phyloP scores from a whole-genome alignment of 1,140 invertebrate genomes.

The Trichogramma pretiosum region DNA sequence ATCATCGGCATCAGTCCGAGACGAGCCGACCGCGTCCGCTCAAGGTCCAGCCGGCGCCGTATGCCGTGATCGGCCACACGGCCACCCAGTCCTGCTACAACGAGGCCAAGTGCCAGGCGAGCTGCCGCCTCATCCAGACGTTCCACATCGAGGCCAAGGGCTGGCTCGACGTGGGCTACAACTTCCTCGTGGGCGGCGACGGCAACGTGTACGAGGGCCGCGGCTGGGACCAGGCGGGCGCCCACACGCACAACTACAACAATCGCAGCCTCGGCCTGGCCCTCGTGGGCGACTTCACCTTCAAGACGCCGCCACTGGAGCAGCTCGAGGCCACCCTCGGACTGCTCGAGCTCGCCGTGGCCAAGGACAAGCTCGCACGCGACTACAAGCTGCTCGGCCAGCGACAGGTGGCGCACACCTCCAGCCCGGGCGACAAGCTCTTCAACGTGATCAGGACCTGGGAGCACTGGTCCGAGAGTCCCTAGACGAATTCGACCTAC shows the following conservation, averaged over 20 bases:
- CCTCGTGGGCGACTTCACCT: constrained; percentile 54
- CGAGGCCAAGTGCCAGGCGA: constrained; percentile 41
- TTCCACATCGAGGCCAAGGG: constrained; percentile 62
- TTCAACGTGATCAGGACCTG: constrained; percentile 54
- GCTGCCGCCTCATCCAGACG: constrained; percentile 55
- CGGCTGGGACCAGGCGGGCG: constrained; percentile 60
- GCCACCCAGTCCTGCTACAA: constrained; percentile 47
- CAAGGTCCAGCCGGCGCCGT: constrained; percentile 52
- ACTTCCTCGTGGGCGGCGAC: constrained; percentile 54
- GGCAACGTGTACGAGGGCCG: constrained; percentile 63
- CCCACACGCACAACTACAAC: constrained; percentile 64
- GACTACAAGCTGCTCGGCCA: constrained; percentile 59
- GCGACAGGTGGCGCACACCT: constrained; percentile 54
- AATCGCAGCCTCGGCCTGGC: constrained; percentile 58
- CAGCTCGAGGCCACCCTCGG: constrained; percentile 51
- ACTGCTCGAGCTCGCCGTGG: constrained; percentile 54
- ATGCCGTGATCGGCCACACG: constrained; percentile 71
- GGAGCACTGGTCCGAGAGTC: constrained; percentile 46
- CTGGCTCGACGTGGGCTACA: constrained; percentile 45
- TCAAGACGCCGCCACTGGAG: constrained; percentile 43
- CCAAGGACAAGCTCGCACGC: constrained; percentile 45
- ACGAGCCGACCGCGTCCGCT: constrained; percentile 3
- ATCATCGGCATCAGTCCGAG: too few relatives aligned
- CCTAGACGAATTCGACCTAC: too few relatives aligned
- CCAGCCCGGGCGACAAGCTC: constrained; percentile 56